Evolutionary conservation across 2,888 invertebrate genomes (phyloP).

Genomic region (Caenorhabditis macrosperma): DNA sequence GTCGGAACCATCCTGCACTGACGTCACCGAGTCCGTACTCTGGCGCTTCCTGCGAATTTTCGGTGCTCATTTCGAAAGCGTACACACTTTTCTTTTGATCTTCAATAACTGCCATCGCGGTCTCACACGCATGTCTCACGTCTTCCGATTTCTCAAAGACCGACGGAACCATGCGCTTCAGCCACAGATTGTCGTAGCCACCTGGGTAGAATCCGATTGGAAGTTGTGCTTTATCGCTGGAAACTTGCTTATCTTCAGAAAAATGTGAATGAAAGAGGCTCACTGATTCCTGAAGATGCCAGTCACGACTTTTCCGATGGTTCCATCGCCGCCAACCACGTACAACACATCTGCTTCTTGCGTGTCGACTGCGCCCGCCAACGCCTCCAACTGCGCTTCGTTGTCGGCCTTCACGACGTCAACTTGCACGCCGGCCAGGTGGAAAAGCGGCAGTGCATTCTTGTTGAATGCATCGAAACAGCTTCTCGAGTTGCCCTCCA

Average conservation of each 20-base stretch:
- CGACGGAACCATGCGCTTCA: constrained; percentile 63
- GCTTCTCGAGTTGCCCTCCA: constrained; percentile 71
- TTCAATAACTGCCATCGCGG: constrained; percentile 78
- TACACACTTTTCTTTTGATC: constrained; percentile 53
- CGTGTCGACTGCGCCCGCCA: constrained; percentile 73
- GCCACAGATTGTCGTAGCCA: constrained; percentile 71
- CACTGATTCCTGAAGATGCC: constrained; percentile 71
- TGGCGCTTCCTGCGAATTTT: constrained; percentile 18
- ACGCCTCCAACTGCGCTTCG: constrained; percentile 70
- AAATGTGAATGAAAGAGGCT: background rate
- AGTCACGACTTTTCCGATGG: constrained; percentile 71
- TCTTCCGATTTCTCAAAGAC: constrained; percentile 68
- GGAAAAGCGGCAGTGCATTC: constrained; percentile 76
- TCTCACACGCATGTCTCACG: constrained; percentile 74
- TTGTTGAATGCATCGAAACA: constrained; percentile 73
- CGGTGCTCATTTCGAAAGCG: constrained; percentile 53
- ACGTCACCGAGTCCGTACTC: constrained; percentile 63
- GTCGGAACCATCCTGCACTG: constrained; percentile 76
- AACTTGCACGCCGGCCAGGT: constrained; percentile 78
- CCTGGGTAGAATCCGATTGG: constrained; percentile 78
- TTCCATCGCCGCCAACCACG: constrained; percentile 79
- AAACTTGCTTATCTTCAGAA: too few species aligned
- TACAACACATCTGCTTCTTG: constrained; percentile 77
- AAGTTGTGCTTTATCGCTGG: constrained; percentile 60
- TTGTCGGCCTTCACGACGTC: constrained; percentile 70